Percentiles rank a stretch among this genome's conserved stretches.
Conservation (phyloP, 2,113 vertebrate genomes). For the Garra rufa region DNA sequence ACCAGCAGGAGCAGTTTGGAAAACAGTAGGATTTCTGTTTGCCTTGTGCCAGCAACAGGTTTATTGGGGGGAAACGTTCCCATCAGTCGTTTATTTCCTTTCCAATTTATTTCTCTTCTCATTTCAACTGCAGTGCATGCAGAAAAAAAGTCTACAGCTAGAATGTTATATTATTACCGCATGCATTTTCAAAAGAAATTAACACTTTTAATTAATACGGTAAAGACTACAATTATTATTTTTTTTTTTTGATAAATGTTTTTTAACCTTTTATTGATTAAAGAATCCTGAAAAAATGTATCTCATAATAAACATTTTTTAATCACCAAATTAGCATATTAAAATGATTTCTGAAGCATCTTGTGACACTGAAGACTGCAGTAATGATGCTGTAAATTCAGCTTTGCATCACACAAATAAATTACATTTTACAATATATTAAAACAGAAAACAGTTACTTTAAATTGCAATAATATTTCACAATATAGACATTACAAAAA, state of each 20-base stretch:
- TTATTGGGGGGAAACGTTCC: not conserved
- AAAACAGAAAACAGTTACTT: not conserved
- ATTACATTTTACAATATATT: not conserved
- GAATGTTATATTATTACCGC: not conserved
- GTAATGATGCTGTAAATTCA: not conserved
- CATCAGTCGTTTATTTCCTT: not conserved
- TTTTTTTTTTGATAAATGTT: not conserved
- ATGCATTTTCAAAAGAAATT: not conserved
- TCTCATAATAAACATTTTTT: not conserved
- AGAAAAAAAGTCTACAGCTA: not conserved
- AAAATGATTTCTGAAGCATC: not conserved
- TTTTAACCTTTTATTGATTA: not conserved
- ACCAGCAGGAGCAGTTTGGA: slow-evolving; percentile 20
- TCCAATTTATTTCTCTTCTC: not conserved
- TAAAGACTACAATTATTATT: not conserved
- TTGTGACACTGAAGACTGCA: not conserved
- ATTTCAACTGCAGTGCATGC: not conserved
- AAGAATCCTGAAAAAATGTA: too few relatives aligned
- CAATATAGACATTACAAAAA: not conserved
- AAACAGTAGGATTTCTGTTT: slow-evolving; percentile 15
- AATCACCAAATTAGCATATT: not conserved
- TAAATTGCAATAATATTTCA: not conserved
- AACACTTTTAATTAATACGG: not conserved
- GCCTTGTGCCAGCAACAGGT: not conserved
- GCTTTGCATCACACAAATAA: not conserved